phyloP scores from a whole-genome alignment of 2,888 invertebrate genomes.

The Xestia ashworthii region DNA sequence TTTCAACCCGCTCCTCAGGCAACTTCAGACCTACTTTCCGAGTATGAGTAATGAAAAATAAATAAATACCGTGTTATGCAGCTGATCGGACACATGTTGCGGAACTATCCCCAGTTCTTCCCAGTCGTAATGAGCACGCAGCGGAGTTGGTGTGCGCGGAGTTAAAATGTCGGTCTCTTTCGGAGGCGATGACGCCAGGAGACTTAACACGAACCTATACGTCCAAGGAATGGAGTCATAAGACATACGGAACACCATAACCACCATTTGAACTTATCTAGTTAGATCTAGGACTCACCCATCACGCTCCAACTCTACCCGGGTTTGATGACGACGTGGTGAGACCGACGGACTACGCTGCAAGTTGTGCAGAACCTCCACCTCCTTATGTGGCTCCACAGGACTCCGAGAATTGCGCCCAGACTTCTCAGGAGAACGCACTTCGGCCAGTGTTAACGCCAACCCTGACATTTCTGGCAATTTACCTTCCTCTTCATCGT shows the following conservation, averaged over 20 bases:
- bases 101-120: slow-evolving; percentile 92
- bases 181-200: slow-evolving; percentile 81
- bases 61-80: slow-evolving; percentile 92
- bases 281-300: slow-evolving; percentile 77
- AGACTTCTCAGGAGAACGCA: slow-evolving; percentile 81
- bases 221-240: slow-evolving; percentile 24
- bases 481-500: slow-evolving; percentile 73
- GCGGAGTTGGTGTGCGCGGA: slow-evolving; percentile 79
- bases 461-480: slow-evolving; percentile 79
- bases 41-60: too few species aligned
- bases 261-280: neutral
- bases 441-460: slow-evolving; percentile 81
- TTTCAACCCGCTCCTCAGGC: too few species aligned
- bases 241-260: slow-evolving; percentile 1
- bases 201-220: slow-evolving; percentile 83
- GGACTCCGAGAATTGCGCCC: slow-evolving; percentile 82
- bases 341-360: slow-evolving; percentile 92
- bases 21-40: too few species aligned
- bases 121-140: slow-evolving; percentile 88
- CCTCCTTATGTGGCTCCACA: slow-evolving; percentile 91
- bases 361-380: slow-evolving; percentile 93
- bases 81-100: slow-evolving; percentile 91
- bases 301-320: slow-evolving; percentile 84
- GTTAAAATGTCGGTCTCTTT: slow-evolving; percentile 77
- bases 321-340: slow-evolving; percentile 87